Conservation (phyloP, 2,888 invertebrate species). For the Labia minor region DNA sequence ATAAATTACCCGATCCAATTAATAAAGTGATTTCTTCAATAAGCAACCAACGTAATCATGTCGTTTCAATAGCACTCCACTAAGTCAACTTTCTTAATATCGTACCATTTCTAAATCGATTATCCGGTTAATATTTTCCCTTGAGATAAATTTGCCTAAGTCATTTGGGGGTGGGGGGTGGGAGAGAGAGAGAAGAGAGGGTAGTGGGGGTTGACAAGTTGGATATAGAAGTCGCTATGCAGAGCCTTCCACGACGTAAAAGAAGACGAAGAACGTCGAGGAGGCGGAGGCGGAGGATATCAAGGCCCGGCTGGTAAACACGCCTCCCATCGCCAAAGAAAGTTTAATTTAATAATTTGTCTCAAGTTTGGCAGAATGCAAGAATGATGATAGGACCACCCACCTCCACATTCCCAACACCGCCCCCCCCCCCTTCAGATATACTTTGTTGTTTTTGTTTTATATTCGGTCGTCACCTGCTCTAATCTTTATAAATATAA, state of each 20-base stretch:
- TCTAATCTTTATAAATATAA: neutral
- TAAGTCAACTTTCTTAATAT: no score
- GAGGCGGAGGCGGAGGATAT: neutral
- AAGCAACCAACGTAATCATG: no score
- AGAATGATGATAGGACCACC: neutral
- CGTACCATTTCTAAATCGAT: neutral
- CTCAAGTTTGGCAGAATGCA: neutral
- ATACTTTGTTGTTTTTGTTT: neutral
- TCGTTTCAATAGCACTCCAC: no score
- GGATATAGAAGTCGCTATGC: no score
- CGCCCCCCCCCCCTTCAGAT: neutral
- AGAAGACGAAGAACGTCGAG: no score
- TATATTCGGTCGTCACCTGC: constrained; percentile 7
- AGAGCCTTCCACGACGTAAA: no score
- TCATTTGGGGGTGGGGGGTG: neutral
- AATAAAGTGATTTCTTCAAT: no score
- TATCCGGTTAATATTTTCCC: neutral
- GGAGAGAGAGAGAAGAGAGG: neutral
- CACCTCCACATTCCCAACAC: neutral
- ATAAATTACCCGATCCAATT: no score
- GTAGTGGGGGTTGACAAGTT: no score
- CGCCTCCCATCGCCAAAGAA: neutral
- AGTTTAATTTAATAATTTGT: constrained; percentile 13
- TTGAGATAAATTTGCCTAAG: neutral
- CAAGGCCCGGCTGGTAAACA: neutral